Evolutionary conservation across 1,140 invertebrate species (phyloP), one percentile per base, ranked within the genome.

Genomic region (Yoshiicerus persimilis): DNA sequence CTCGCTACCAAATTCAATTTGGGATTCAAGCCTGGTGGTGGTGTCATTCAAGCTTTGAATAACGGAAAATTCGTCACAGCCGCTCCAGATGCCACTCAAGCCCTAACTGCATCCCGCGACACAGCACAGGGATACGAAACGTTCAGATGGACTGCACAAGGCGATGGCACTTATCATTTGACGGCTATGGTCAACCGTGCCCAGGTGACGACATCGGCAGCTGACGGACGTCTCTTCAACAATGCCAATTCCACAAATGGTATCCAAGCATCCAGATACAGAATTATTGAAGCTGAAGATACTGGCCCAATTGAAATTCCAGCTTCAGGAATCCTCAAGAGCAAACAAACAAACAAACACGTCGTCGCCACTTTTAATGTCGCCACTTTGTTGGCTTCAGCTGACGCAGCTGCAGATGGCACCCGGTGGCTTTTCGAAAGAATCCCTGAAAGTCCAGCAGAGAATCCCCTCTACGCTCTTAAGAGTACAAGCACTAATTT

Each of bases 351-450:
- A 16, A 83, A 84, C 25, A 84, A 75, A 16, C 85, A 83, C 27
- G 88, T 90, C 20, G 86, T 87, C 2, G 11, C 86, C 0, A 88
- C 89, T 6, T 70, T 30, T 2, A 70, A 70, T 10, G 64, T 11
- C 13, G 87, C 34, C 75, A 86, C 25, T 36, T 25, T 90, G 27
- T 34, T 41, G 10, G 64, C 80, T 13, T 87, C 70, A 20, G 84
- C 34, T 6, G 66, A 25, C 10, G 34, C 10, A n/a, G 86, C 32
- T 0, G 86, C 3, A 0, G 87, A 85, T 4, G 89, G 25, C 3
- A 90, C 88, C 5, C 23, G n/a, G 1, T 90, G 25, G 25, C 3
- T 11, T 20, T 89, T 90, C 77, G 89, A 62, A 3, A 75, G 77
- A 64, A 47, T 89, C 2, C n/a, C 39, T 4, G 87, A 27, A 0